Base-by-base conservation (phyloP, 2,888 invertebrate genomes). In the Chrysodeixis includens region DNA sequence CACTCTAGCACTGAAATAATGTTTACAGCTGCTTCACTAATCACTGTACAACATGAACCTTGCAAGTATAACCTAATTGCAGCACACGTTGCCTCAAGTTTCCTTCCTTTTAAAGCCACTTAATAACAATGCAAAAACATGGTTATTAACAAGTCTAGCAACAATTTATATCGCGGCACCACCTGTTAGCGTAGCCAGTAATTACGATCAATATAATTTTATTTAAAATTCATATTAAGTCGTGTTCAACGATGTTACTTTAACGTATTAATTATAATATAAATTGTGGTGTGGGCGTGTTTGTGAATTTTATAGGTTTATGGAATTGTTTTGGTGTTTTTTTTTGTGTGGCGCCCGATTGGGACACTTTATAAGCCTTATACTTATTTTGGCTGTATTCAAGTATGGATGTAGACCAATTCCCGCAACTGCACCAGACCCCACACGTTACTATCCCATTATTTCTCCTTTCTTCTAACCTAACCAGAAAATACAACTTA, bases 111-210 rank as follows among this genome's bases (percentile, higher is more conserved):
- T 69, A 52, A 73, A 59, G 16, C 58, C 52, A 54, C 61, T 53
- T 76, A 79, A 56, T 61, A 56, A 46, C 58, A 60, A 61, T 44
- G 57, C 74, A 76, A 74, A 76, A 74, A 64, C 68, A 58, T 58
- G 61, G 74, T 74, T 74, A 79, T 69, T 74, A 74, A 59, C 64
- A 54, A 65, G 64, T 66, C 66, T 54, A 62, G 30, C 26, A 46
- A 58, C 18, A 77, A 79, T 80, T 78, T 80, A 78, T 78, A 74
- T 66, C 68, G 74, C 55, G 79, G 77, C 76, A 76, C 77, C 68
- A 66, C 66, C 62, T 74, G 68, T 79, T 64, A 74, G 22, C 80
- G 78, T 74, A 55, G 66, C 54, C 60, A 53, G 80, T 70, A 79
- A 78, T 80, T 77, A 80, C 74, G 62, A 66, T 78, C 71, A 68